phyloP scores from a whole-genome alignment of 1,140 invertebrate genomes.

The Halyomorpha halys region DNA sequence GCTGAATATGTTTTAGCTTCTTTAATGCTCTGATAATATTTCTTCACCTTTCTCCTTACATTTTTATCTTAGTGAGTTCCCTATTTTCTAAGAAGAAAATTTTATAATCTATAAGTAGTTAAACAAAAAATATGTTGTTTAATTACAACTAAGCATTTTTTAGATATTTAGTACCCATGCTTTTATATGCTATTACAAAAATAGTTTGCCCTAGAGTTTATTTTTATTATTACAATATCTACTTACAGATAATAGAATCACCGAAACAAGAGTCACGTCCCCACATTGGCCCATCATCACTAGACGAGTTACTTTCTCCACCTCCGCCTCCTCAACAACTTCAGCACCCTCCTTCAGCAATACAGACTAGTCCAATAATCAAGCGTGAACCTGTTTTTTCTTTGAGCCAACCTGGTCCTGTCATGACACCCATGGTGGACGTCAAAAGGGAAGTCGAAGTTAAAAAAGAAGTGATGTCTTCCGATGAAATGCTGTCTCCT shows the following conservation, averaged over 20 bases:
- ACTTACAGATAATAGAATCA: constrained; percentile 28
- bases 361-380: constrained; percentile 22
- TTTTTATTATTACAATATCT: constrained; percentile 30
- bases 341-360: constrained; percentile 23
- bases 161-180: too few relatives aligned
- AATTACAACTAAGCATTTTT: too few relatives aligned
- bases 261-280: constrained; percentile 21
- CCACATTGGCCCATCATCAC: constrained; percentile 11
- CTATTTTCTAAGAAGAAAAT: too few relatives aligned
- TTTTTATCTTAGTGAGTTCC: too few relatives aligned
- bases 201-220: not conserved
- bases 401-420: constrained; percentile 20
- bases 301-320: constrained; percentile 28
- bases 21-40: too few relatives aligned
- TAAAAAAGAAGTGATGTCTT: constrained; percentile 43
- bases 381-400: constrained; percentile 21
- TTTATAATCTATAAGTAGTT: too few relatives aligned
- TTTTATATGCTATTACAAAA: too few relatives aligned
- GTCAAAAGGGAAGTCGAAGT: constrained; percentile 33
- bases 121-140: too few relatives aligned
- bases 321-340: constrained; percentile 23
- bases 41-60: too few relatives aligned
- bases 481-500: constrained; percentile 42
- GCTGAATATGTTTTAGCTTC: too few relatives aligned
- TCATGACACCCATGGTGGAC: constrained; percentile 27